These are phyloP conservation scores for Furcifer pardalis DNA, from an alignment of 2,797 vertebrate genomes.

Conservation along the genomic window DNA sequence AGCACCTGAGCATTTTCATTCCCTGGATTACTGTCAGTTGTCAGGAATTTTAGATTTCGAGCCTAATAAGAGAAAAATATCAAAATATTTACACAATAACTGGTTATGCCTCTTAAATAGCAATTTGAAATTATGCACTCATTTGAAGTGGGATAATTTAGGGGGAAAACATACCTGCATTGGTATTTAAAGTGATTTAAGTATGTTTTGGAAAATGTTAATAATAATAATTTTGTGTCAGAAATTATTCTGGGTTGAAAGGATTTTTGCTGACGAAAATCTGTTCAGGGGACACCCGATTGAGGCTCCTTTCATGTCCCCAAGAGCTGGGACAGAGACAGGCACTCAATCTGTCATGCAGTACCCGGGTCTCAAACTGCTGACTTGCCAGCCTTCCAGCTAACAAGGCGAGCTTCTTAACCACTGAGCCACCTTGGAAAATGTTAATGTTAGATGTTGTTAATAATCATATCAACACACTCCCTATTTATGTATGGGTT, in stretches of 20 bases:
- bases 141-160: slow-evolving; percentile 13
- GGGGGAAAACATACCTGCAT: slow-evolving; percentile 18
- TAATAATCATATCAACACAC: neutral
- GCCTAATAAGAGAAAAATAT: slow-evolving; percentile 24
- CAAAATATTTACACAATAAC: slow-evolving; percentile 35
- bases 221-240: no score
- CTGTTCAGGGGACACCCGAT: no score
- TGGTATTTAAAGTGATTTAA: slow-evolving; percentile 26
- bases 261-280: no score
- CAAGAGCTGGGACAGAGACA: no score
- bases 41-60: slow-evolving; percentile 29
- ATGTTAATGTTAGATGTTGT: slow-evolving; percentile 13
- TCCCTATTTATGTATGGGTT: neutral
- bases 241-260: no score
- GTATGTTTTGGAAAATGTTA: slow-evolving; percentile 1
- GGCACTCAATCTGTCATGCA: no score
- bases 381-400: no score
- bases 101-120: slow-evolving; percentile 27
- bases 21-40: slow-evolving; percentile 4
- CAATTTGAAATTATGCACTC: slow-evolving; percentile 23
- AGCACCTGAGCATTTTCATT: slow-evolving; percentile 9
- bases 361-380: no score
- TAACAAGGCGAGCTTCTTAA: no score
- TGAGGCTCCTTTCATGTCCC: no score
- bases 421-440: no score